phyloP scores from a whole-genome alignment of 2,888 invertebrate genomes.

The Plagodis dolabraria region DNA sequence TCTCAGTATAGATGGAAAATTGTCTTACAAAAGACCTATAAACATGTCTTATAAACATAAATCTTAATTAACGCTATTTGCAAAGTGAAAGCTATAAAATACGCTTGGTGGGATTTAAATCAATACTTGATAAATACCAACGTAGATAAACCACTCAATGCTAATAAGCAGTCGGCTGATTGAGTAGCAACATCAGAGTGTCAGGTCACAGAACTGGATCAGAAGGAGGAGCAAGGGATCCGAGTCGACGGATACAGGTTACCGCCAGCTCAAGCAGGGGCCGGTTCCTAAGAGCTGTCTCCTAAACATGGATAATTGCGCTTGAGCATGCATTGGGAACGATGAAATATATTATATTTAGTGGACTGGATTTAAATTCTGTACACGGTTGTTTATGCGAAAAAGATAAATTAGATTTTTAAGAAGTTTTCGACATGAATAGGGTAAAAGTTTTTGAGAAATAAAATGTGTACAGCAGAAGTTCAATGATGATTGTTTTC shows the following conservation, averaged over 20 bases:
- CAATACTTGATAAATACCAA: conserved; percentile 22
- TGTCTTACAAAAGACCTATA: not conserved
- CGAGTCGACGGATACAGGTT: conserved; percentile 45
- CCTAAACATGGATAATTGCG: conserved; percentile 44
- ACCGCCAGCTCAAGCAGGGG: conserved; percentile 28
- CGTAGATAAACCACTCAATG: conserved; percentile 23
- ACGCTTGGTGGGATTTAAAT: conserved; percentile 14
- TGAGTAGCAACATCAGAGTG: conserved; percentile 7
- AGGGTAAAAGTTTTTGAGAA: too few relatives aligned
- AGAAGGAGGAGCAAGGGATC: conserved; percentile 14
- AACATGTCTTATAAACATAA: conserved; percentile 15
- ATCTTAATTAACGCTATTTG: conserved; percentile 24
- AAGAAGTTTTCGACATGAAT: not conserved
- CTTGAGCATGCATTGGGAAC: conserved; percentile 50
- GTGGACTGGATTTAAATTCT: conserved; percentile 41
- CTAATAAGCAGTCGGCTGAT: conserved; percentile 22
- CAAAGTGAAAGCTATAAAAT: conserved; percentile 22
- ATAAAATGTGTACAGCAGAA: too few relatives aligned
- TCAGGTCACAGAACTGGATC: conserved; percentile 21
- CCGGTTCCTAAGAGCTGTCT: conserved; percentile 45
- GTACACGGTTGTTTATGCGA: conserved; percentile 10
- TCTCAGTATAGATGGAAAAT: not conserved
- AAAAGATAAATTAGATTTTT: conserved; percentile 10
- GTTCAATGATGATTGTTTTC: too few relatives aligned
- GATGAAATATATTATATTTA: conserved; percentile 44